Evolutionary conservation across 1,140 invertebrate genomes (phyloP), one percentile per base, ranked within the genome.

Genomic region (Lerema accius): DNA sequence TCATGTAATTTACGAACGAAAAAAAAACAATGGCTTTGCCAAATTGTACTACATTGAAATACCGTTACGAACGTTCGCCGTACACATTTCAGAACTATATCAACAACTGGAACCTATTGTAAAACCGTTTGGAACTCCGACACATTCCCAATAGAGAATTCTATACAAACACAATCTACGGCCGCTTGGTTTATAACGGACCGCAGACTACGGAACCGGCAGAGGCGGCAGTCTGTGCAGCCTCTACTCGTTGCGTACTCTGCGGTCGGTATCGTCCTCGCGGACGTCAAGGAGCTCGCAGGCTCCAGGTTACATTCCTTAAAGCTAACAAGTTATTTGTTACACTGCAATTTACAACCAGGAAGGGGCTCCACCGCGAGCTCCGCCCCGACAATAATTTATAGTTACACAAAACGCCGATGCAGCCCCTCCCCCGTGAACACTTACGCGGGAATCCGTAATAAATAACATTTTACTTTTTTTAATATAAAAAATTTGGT

Each of bases 401-500:
- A 64, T 58, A 64, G 61, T 63, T 72, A 75, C 63, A 58, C 42
- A 59, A 65, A 62, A 69, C 55, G 58, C 11, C 35, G 23, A 55
- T 28, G 14, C 19, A 43, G 19, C 35, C 39, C 39, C 51, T 26
- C 63, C 32, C 64, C 66, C 46, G 62, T 62, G 42, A 10, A 64
- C 42, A 59, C 65, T 58, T 35, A 60, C 53, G 49, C 50, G 61
- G 69, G 67, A 66, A 61, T 53, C 67, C 51, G 59, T 71, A 83
- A 80, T 83, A 86, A 84, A 78, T 78, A 76, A 70, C 65, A 45
- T 56, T 63, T 70, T 79, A 69, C 42, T 65, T 70, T 67, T 71
- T 67, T 71, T 32, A 56, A 72, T 80, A 79, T 73, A 80, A 80
- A 82, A 56, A 87, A 80, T 85, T 87, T 87, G 84, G 84, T 85